These are phyloP conservation scores for Vesta saturnalis DNA, from an alignment of 2,888 invertebrate genomes.

Conservation along the genomic window DNA sequence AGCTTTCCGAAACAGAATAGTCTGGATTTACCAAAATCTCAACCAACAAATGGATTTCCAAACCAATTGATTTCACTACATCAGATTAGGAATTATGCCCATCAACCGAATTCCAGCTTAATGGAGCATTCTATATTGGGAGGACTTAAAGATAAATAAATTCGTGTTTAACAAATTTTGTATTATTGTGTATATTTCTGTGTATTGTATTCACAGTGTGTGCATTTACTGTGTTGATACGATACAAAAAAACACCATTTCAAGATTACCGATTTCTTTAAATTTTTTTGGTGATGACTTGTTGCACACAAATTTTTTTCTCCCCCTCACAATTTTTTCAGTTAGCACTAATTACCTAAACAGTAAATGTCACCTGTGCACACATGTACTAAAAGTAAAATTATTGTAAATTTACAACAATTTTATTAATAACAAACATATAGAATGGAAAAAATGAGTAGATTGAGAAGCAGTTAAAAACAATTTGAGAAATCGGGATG, in stretches of 20 bases:
- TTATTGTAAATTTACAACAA: neutral
- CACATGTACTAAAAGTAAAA: neutral
- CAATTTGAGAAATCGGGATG: conserved; percentile 25
- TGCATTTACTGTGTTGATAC: neutral
- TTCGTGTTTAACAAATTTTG: conserved; percentile 32
- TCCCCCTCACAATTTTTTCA: neutral
- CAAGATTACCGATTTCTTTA: neutral
- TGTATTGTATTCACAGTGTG: conserved; percentile 25
- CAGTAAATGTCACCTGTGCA: conserved; percentile 11
- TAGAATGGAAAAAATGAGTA: too few species aligned
- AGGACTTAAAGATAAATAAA: conserved; percentile 62
- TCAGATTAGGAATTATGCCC: conserved; percentile 96
- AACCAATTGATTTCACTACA: conserved; percentile 95
- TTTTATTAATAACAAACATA: too few species aligned
- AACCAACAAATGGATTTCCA: conserved; percentile 77
- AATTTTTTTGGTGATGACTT: too few species aligned
- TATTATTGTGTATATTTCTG: conserved; percentile 33
- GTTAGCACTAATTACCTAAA: neutral
- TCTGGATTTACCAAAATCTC: conserved; percentile 64
- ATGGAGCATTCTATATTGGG: conserved; percentile 65
- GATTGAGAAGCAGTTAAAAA: conserved; percentile 8
- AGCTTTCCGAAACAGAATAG: conserved; percentile 82
- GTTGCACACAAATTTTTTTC: too few species aligned
- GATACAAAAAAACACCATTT: neutral
- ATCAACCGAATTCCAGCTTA: conserved; percentile 83